These are phyloP conservation scores for Caracal caracal DNA, from an alignment of 2,113 vertebrate genomes.

Conservation along the genomic window DNA sequence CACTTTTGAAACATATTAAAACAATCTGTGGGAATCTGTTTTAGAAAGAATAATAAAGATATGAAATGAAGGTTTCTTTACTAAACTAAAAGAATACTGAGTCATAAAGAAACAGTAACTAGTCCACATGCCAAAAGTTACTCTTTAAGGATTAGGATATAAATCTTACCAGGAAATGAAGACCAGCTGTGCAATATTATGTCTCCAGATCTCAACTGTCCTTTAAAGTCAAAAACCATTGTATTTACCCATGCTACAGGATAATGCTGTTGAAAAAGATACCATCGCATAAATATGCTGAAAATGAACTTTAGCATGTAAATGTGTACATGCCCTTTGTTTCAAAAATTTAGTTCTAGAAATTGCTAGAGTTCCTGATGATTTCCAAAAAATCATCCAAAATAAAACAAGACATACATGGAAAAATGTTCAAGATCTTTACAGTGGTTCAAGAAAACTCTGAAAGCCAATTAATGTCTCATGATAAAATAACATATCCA, in stretches of 20 bases:
- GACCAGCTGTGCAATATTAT: slow-evolving; percentile 96
- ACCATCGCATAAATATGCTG: not conserved
- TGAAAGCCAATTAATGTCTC: not conserved
- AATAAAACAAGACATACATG: not conserved
- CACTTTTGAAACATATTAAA: not conserved
- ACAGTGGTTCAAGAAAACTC: not conserved
- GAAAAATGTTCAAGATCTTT: not conserved
- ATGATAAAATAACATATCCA: not conserved
- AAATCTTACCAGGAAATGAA: slow-evolving; percentile 95
- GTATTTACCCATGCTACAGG: slow-evolving; percentile 99
- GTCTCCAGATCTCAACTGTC: slow-evolving; percentile 95
- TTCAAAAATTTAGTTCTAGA: not conserved
- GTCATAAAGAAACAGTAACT: not conserved
- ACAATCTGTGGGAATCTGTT: not conserved
- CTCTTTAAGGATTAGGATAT: slow-evolving; percentile 32
- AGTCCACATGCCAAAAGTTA: not conserved
- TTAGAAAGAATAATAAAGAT: slow-evolving; percentile 26
- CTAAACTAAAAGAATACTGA: slow-evolving; percentile 7
- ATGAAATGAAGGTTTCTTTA: not conserved
- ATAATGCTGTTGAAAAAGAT: slow-evolving; percentile 91
- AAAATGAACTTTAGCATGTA: not conserved
- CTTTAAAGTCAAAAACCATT: slow-evolving; percentile 99
- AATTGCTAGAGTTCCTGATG: not conserved
- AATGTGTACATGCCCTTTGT: not conserved
- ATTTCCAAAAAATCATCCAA: not conserved